Conservation (phyloP, 2,797 vertebrate species). For the Leptatherina wallacei region DNA sequence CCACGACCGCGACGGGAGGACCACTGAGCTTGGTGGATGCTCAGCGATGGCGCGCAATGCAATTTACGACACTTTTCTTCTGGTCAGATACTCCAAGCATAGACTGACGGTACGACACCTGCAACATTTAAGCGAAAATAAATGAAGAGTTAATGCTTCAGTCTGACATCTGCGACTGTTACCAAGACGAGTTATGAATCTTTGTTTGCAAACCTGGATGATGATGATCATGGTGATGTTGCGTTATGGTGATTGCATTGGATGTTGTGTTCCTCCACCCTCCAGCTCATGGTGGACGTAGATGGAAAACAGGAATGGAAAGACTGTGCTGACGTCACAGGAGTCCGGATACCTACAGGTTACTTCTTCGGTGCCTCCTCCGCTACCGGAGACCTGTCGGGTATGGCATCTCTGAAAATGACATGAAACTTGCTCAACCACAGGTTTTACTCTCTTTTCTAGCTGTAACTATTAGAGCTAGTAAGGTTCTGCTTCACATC, state of each 20-base stretch:
- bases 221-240: background rate
- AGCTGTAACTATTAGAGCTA: background rate
- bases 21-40: constrained; percentile 92
- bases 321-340: constrained; percentile 89
- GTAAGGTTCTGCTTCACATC: background rate
- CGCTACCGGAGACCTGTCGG: constrained; percentile 92
- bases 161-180: no score
- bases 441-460: background rate
- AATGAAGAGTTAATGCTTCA: no score
- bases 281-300: constrained; percentile 89
- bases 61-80: constrained; percentile 89
- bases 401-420: constrained; percentile 69
- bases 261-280: background rate
- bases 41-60: constrained; percentile 87
- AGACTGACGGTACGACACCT: constrained; percentile 84
- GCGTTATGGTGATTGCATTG: background rate
- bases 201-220: background rate
- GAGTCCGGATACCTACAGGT: constrained; percentile 86
- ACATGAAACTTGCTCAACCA: background rate
- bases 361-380: constrained; percentile 93
- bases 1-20: constrained; percentile 89
- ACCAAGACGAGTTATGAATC: no score
- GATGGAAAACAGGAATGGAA: constrained; percentile 92
- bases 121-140: no score
- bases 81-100: constrained; percentile 90